Evolutionary conservation across 2,888 invertebrate species (phyloP), one percentile per base, ranked within the genome.

Genomic region (Agonopterix arenella): DNA sequence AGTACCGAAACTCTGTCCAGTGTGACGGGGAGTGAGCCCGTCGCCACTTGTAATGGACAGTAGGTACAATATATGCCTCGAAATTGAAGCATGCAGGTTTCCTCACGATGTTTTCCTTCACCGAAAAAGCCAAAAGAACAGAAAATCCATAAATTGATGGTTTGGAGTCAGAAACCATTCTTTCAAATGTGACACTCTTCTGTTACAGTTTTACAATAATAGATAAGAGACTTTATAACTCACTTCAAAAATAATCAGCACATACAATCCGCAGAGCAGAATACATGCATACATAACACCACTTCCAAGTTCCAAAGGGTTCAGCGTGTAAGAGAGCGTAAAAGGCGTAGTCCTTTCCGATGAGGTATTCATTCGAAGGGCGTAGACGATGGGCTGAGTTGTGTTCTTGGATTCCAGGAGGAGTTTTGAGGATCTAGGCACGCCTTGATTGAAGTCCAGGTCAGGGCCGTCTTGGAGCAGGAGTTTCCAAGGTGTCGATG

Each of bases 181-280:
- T n/a, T n/a, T n/a, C n/a, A n/a, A n/a, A n/a, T n/a, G n/a, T n/a
- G n/a, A n/a, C n/a, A n/a, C n/a, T n/a, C n/a, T n/a, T n/a, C n/a
- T n/a, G n/a, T n/a, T n/a, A n/a, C n/a, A n/a, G n/a, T n/a, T n/a
- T n/a, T n/a, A n/a, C n/a, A n/a, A n/a, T n/a, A 16, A 2, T 16
- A 16, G 16, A 16, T 1, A 2, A 16, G 16, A 16, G 16, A 16
- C 2, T 16, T 2, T 16, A 2, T 16, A 37, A 55, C 72, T 70
- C 73, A 95, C 93, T 81, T 96, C 96, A 80, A 94, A 95, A 57
- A 95, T 93, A 55, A 96, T 94, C 11, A 96, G 76, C 5, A 93
- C 69, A 69, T 96, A 96, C 42, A 96, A 90, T 2, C 92, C 91
- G 7, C 92, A 53, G 2, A 96, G 80, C 36, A 96, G 90, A 3